These are phyloP conservation scores for Lasioglossum leucozonium DNA, from an alignment of 2,888 invertebrate species.

Conservation along the genomic window DNA sequence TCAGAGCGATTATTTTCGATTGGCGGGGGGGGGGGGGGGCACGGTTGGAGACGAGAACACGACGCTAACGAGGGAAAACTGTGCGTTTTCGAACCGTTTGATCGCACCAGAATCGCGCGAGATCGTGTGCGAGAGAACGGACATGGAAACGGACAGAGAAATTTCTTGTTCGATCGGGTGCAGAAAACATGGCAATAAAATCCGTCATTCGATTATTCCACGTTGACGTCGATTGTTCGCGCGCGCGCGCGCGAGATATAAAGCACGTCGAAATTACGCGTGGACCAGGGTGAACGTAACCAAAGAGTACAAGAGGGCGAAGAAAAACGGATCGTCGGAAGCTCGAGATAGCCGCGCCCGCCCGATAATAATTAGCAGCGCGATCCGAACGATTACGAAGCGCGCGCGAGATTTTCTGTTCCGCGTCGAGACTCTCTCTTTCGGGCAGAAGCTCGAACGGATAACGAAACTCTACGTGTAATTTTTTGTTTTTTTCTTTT, in stretches of 20 bases:
- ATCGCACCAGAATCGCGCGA: neutral
- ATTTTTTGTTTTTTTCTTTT: too few relatives aligned
- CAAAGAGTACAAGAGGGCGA: conserved; percentile 14
- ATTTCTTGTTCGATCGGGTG: neutral
- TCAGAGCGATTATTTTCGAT: neutral
- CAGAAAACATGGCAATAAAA: too few relatives aligned
- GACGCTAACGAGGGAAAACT: neutral
- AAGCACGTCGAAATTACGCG: neutral
- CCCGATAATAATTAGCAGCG: neutral
- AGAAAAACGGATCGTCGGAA: conserved; percentile 13
- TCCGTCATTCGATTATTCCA: neutral
- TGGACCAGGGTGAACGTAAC: conserved; percentile 16
- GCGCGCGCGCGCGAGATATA: too few relatives aligned
- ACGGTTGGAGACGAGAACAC: neutral
- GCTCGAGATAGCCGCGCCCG: too few relatives aligned
- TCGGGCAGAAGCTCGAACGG: neutral
- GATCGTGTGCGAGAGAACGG: neutral
- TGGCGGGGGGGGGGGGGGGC: too few relatives aligned
- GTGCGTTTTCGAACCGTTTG: neutral
- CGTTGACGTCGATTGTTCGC: neutral
- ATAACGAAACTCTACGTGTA: neutral
- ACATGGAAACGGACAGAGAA: neutral
- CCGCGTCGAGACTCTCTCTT: neutral
- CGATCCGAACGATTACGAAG: conserved; percentile 1
- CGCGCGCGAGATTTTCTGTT: conserved; percentile 20